Base-by-base conservation (phyloP, 2,888 invertebrate species). In the Diogma glabrata region DNA sequence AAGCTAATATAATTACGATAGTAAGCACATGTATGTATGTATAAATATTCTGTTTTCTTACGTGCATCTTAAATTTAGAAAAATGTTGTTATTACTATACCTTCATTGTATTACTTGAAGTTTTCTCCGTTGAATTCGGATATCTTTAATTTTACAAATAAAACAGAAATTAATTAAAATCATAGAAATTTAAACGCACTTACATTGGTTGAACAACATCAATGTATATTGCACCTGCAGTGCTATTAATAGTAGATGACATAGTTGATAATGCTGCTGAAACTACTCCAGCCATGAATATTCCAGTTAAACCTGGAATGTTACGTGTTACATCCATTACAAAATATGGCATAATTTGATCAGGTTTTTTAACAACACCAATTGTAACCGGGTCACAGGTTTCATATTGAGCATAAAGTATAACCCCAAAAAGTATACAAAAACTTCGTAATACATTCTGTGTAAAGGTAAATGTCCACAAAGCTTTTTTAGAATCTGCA, bases 221-320 rank as follows among this genome's bases (percentile, higher is more conserved):
- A 56, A 74, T 67, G 28, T 73, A 61, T 3, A 72, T 65, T 3
- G 72, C 70, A 4, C 75, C 74, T 3, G 75, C 67, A 50, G 76
- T 59, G 2, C 75, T 71, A 59, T 76, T 76, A 45, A 76, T 60
- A 3, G 72, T 72, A 1, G 75, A 72, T 1, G 75, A 75, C 43
- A 76, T 67, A 1, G 75, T 74, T 57, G 59, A 59, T 38, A 63
- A 53, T 12, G 60, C 71, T 2, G 73, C 74, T 59, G 72, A 70
- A 57, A 74, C 73, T n/a, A 75, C 60, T 28, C 72, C 71, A 12
- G 74, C 72, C 0, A 73, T 69, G 57, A 75, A 74, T 14, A 75
- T 57, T n/a, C 74, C 74, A n/a, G 55, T 49, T 30, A 56, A 36
- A 10, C 72, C 71, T 6, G 63, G 65, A 22, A 67, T 56, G 40